Evolutionary conservation across 2,113 vertebrate genomes (phyloP).

Genomic region (Chinchilla lanigera): DNA sequence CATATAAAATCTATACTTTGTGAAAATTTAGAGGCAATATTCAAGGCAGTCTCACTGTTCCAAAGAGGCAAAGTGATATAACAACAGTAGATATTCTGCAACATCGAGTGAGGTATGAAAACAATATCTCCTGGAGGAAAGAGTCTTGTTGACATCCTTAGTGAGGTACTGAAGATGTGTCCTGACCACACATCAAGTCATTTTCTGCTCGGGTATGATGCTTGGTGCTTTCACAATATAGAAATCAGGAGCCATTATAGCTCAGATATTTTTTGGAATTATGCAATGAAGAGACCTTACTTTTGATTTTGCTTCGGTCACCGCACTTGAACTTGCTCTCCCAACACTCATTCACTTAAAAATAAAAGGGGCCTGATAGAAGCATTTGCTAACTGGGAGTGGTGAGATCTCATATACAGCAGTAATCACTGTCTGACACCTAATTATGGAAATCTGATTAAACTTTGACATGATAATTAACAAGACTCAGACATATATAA

Average conservation of each 20-base stretch:
- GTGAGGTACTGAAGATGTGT: not conserved
- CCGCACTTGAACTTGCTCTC: not conserved
- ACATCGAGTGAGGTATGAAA: not conserved
- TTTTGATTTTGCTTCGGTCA: constrained; percentile 14
- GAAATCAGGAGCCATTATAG: not conserved
- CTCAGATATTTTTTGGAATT: not conserved
- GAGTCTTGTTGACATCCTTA: not conserved
- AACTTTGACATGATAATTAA: constrained; percentile 64
- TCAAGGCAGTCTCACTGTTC: not conserved
- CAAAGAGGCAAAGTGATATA: not conserved
- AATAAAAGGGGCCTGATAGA: not conserved
- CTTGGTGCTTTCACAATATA: not conserved
- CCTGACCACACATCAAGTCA: not conserved
- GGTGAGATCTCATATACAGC: not conserved
- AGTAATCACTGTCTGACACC: constrained; percentile 55
- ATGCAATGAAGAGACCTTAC: not conserved
- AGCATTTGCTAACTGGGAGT: not conserved
- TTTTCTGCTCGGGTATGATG: not conserved
- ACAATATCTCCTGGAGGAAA: not conserved
- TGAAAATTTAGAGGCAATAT: not conserved
- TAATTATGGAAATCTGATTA: constrained; percentile 54
- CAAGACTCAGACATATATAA: not conserved
- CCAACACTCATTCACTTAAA: not conserved
- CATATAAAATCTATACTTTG: not conserved
- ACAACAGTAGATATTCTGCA: not conserved